Evolutionary conservation across 2,888 invertebrate genomes (phyloP), one percentile per base, ranked within the genome.

Genomic region (Campoplex nolae): DNA sequence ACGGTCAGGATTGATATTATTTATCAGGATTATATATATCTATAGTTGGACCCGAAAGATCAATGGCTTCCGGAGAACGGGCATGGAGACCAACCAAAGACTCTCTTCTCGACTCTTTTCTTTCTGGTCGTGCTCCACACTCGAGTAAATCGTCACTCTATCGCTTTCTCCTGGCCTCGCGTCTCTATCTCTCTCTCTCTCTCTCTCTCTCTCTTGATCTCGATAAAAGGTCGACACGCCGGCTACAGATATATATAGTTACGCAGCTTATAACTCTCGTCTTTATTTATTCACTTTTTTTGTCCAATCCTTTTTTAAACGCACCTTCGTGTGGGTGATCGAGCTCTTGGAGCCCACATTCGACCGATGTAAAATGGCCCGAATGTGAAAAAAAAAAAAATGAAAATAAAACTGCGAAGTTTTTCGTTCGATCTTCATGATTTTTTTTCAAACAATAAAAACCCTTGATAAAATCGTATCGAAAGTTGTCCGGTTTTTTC

Each of bases 91-190:
- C 42, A 23, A 23, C 23, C 23, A 23, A 23, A 38, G 7, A 79
- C 9, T 35, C 45, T 18, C 51, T 65, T 48, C 32, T 62, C 38
- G 42, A n/a, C 45, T 85, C 58, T 80, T 82, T 84, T 87, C 68
- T 83, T 81, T 86, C 70, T 77, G 62, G 48, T 74, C 54, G 54
- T 48, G 62, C 62, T 48, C 76, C 48, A 54, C 65, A 74, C 58
- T 67, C 80, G 67, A 77, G 86, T 84, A 80, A 88, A 87, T 88
- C 87, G 84, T 84, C 77, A 18, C 87, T 71, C 81, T 51, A 88
- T 88, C 78, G 81, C 89, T 89, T 89, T 89, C 89, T 87, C 87
- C 85, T 85, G 79, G 87, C 82, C 87, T 84, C 84, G 88, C 23
- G 23, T 23, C 23, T 23, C 23, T 23, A 0, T 23, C 0, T 23